phyloP scores from a whole-genome alignment of 2,888 invertebrate species.

The Zygogramma bicolorata region DNA sequence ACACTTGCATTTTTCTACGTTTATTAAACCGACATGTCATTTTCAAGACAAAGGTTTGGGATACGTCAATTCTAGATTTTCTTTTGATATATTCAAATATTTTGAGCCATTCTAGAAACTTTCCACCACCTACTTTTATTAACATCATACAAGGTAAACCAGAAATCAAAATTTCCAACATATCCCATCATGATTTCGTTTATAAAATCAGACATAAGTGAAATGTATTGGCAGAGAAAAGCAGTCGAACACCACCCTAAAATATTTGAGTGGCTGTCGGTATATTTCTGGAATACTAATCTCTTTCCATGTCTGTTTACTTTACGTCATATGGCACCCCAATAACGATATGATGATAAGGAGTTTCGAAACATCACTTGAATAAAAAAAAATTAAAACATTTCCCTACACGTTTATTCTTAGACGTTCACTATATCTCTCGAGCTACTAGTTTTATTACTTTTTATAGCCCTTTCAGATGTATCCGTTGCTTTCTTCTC shows the following conservation, averaged over 20 bases:
- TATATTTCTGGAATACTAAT: constrained; percentile 39
- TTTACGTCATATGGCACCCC: constrained; percentile 61
- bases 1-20: too few relatives aligned
- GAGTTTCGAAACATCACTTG: constrained; percentile 57
- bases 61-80: too few relatives aligned
- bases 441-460: constrained; percentile 28
- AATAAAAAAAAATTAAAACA: constrained; percentile 40
- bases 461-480: constrained; percentile 10
- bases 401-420: constrained; percentile 25
- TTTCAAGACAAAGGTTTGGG: too few relatives aligned
- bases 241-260: constrained; percentile 33
- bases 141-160: too few relatives aligned
- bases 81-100: too few relatives aligned
- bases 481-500: background rate
- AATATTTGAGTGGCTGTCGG: constrained; percentile 26
- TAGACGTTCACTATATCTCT: constrained; percentile 9
- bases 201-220: too few relatives aligned
- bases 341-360: constrained; percentile 56
- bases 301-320: constrained; percentile 56
- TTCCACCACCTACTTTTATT: too few relatives aligned
- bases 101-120: too few relatives aligned
- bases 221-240: constrained; percentile 1
- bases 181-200: too few relatives aligned
- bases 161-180: too few relatives aligned
- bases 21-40: too few relatives aligned